Evolutionary conservation across 2,888 invertebrate genomes (phyloP), one percentile per base, ranked within the genome.

Genomic region (Bombylius major): DNA sequence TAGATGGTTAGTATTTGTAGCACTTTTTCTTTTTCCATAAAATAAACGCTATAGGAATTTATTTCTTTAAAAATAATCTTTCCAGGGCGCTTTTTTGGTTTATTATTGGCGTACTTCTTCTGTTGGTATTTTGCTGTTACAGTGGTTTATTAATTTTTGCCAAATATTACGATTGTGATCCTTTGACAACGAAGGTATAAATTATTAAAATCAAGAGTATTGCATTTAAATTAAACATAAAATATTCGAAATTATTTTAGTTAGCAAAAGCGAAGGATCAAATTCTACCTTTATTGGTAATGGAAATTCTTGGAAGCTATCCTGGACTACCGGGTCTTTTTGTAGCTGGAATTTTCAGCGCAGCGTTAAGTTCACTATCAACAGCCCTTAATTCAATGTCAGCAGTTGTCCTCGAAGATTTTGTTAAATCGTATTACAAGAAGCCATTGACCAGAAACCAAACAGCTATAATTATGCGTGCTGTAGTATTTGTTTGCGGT

Each of bases 341-440:
- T 69, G 87, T 93, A 0, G 90, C 93, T 47, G 91, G 92, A 33
- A 86, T 94, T 2, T 93, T 93, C 65, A 91, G 92, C 73, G 93
- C 92, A 12, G 89, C 93, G n/a, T 77, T 94, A 34, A 93, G 87
- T 66, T 87, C 87, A 1, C 75, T 89, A 32, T 88, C 87, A 7
- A 87, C 87, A 0, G 87, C 87, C 1, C 71, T 88, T 39, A 89
- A 89, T 66, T 85, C 87, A 1, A 79, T 88, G 74, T 82, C 87
- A 1, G 87, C 87, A 1, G 84, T 87, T 1, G 79, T 86, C 4
- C 69, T 87, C 14, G 84, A 87, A 68, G 88, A 88, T 65, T 82
- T 87, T 58, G 77, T 85, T 53, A 82, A 82, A 65, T 76, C 79
- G 0, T 79, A 78, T 56, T 71, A 72, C 31, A 73, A 71, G 54